Evolutionary conservation across 2,113 vertebrate species (phyloP), one percentile per base, ranked within the genome.

Genomic region (Mastomys natalensis): DNA sequence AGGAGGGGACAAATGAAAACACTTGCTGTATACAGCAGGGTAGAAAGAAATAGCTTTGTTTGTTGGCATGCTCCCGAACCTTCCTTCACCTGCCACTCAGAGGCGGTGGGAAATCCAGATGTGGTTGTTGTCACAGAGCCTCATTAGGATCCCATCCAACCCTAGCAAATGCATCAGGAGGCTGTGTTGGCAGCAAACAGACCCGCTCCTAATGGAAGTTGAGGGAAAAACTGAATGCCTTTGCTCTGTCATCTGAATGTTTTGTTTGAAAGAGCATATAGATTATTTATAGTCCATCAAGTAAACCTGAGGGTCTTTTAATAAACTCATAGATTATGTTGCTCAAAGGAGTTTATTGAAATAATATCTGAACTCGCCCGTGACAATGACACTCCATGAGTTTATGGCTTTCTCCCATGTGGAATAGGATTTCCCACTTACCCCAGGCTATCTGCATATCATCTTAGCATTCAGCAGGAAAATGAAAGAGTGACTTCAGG

Each of bases 301-400:
- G 94, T 97, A 96, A 98, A 97, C 93, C 96, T 86, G 91, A 94
- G 96, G 96, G 94, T 96, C 96, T 98, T 96, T 97, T 97, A 97
- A 96, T 97, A 97, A 98, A 97, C 94, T 94, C 91, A 92, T 96
- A 98, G 95, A 98, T 98, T 97, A 98, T 94, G 89, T 81, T 96
- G 93, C 96, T 98, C 95, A 94, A 97, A 97, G 97, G 89, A 97
- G 86, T 97, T 96, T 97, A 96, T 95, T 96, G 97, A 97, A 98
- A 97, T 96, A 95, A 98, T 93, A 97, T 97, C 97, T 97, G 96
- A 97, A 95, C 98, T 96, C 22, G 37, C 89, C 93, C 37, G 34
- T 96, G 96, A 98, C 95, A 96, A 90, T 93, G 95, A 91, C 95
- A 97, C 94, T 96, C 95, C 48, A 22, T 92, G 92, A 74, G 87